phyloP scores from a whole-genome alignment of 2,113 vertebrate species.

The Circaetus gallicus region DNA sequence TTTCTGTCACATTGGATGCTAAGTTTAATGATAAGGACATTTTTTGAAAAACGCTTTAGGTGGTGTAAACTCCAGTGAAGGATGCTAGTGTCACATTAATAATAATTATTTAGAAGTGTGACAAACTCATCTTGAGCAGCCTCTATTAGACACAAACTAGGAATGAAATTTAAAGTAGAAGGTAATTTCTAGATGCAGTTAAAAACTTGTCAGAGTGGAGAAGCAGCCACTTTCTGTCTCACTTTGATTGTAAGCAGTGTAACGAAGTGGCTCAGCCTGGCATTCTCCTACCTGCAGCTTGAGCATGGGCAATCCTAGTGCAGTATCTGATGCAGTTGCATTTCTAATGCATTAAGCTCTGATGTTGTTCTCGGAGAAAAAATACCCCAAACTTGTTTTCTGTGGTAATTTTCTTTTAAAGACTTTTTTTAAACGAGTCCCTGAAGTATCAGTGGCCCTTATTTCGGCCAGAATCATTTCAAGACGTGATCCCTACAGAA shows the following conservation, averaged over 20 bases:
- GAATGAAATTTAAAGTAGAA: constrained; percentile 28
- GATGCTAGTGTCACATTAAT: background rate
- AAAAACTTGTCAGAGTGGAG: constrained; percentile 17
- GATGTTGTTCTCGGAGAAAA: background rate
- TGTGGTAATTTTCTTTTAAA: background rate
- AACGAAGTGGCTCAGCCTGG: background rate
- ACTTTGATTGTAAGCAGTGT: background rate
- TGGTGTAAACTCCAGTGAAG: background rate
- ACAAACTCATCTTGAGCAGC: constrained; percentile 5
- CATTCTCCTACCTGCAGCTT: background rate
- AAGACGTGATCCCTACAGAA: background rate
- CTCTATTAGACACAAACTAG: background rate
- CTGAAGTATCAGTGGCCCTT: background rate
- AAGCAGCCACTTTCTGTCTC: constrained; percentile 6
- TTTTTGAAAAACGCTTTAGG: background rate
- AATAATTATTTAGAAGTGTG: constrained; percentile 37
- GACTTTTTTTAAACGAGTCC: background rate
- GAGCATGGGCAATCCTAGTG: background rate
- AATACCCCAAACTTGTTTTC: background rate
- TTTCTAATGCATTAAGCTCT: background rate
- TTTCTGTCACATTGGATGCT: background rate
- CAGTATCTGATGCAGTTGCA: background rate
- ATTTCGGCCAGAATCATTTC: background rate
- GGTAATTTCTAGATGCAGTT: constrained; percentile 22
- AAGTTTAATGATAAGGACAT: background rate